Conservation (phyloP, 2,113 vertebrate genomes). For the Trogon melanurus region DNA sequence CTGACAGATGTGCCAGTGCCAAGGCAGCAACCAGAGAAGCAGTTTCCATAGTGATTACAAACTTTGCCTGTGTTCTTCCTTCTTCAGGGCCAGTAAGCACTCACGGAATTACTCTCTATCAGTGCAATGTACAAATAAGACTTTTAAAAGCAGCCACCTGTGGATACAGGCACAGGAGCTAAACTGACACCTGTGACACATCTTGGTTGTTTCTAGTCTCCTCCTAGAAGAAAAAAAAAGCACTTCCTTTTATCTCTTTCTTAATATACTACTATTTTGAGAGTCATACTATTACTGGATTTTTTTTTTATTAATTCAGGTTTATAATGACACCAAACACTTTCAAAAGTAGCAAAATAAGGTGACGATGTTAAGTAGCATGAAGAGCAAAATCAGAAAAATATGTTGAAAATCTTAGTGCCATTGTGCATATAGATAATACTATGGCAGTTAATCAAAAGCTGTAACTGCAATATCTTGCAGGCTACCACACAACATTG, state of each 20-base stretch:
- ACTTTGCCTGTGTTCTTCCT: background rate
- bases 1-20: slow-evolving; percentile 46
- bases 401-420: background rate
- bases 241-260: background rate
- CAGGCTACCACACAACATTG: background rate
- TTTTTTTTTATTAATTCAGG: background rate
- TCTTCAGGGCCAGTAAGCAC: background rate
- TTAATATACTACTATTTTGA: background rate
- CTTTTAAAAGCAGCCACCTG: background rate
- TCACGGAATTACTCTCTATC: background rate
- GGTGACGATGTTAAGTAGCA: background rate
- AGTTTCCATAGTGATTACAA: slow-evolving; percentile 46
- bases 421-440: background rate
- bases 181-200: background rate
- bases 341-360: background rate
- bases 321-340: background rate
- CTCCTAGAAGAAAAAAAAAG: background rate
- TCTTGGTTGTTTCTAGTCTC: background rate
- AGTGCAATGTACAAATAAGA: background rate
- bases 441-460: background rate
- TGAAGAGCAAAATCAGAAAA: background rate
- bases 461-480: background rate
- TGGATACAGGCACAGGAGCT: background rate
- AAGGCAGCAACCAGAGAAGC: slow-evolving; percentile 14
- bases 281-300: background rate